Evolutionary conservation across 1,140 invertebrate species (phyloP).

Genomic region (Drosophila oshimai): DNA sequence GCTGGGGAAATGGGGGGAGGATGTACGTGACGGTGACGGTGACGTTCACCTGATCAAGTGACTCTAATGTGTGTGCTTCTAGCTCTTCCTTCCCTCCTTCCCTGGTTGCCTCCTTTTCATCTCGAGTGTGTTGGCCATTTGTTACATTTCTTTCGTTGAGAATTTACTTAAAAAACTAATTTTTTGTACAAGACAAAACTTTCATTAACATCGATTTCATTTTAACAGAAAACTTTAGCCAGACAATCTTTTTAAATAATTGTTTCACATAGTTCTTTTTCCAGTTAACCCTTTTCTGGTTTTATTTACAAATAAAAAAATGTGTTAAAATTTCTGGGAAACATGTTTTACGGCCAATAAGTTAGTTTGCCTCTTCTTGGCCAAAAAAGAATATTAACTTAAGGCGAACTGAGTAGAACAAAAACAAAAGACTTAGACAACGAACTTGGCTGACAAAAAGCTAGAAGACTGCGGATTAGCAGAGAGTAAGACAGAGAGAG

Average conservation of each 20-base stretch:
- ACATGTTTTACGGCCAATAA: too few species aligned
- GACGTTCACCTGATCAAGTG: slow-evolving; percentile 53
- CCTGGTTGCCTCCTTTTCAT: neutral
- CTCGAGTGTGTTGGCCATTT: neutral
- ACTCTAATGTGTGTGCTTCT: slow-evolving; percentile 38
- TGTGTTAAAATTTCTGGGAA: too few species aligned
- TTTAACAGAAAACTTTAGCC: too few species aligned
- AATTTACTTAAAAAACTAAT: neutral
- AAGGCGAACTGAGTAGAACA: too few species aligned
- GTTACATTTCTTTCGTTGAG: too few species aligned
- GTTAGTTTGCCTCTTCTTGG: too few species aligned
- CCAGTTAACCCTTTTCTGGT: too few species aligned
- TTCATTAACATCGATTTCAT: too few species aligned
- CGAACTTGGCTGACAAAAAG: slow-evolving; percentile 46
- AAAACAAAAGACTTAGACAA: slow-evolving; percentile 66
- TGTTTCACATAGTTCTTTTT: too few species aligned
- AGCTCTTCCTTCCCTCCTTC: neutral
- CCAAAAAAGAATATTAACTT: neutral
- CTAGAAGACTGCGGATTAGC: neutral
- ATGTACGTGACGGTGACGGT: slow-evolving; percentile 58
- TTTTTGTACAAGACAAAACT: too few species aligned
- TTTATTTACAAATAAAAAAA: too few species aligned
- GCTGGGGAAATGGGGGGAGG: neutral
- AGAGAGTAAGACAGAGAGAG: neutral
- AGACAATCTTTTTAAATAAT: too few species aligned